Percentiles rank a stretch among this genome's conserved stretches.
These are phyloP conservation scores for Sylvia atricapilla DNA, from an alignment of 2,113 vertebrate genomes.

Conservation along the genomic window DNA sequence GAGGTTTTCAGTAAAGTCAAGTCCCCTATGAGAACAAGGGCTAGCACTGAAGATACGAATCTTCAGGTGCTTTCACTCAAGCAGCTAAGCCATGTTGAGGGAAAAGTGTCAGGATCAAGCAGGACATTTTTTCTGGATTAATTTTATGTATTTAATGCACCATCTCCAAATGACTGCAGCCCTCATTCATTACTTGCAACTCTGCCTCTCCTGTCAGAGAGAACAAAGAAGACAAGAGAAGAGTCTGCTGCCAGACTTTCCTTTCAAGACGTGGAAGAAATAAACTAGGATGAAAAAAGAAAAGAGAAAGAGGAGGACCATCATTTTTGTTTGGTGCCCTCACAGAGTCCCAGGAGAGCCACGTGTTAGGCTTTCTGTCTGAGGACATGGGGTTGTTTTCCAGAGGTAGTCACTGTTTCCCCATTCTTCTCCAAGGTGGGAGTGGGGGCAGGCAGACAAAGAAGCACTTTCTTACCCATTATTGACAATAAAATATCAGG, in stretches of 20 bases:
- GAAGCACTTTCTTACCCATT: not conserved
- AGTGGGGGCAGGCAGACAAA: not conserved
- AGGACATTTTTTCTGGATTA: not conserved
- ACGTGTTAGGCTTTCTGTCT: not conserved
- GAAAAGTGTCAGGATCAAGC: not conserved
- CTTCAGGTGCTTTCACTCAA: conserved; percentile 19
- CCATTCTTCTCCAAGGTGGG: not conserved
- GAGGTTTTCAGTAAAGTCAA: not conserved
- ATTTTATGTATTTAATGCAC: not conserved
- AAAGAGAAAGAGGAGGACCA: not conserved
- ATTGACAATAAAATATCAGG: not conserved
- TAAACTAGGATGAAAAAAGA: not conserved
- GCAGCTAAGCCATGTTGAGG: not conserved
- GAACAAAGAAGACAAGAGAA: not conserved
- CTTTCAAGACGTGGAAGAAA: not conserved
- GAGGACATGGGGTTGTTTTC: not conserved
- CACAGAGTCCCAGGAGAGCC: not conserved
- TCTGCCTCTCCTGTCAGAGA: not conserved
- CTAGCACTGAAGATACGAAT: not conserved
- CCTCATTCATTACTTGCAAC: not conserved
- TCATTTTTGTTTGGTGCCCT: not conserved
- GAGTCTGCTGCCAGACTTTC: not conserved
- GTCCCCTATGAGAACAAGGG: not conserved
- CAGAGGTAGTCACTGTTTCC: not conserved
- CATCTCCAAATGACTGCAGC: not conserved